Evolutionary conservation across 2,888 invertebrate genomes (phyloP), one percentile per base, ranked within the genome.

Genomic region (Julus scandinavius): DNA sequence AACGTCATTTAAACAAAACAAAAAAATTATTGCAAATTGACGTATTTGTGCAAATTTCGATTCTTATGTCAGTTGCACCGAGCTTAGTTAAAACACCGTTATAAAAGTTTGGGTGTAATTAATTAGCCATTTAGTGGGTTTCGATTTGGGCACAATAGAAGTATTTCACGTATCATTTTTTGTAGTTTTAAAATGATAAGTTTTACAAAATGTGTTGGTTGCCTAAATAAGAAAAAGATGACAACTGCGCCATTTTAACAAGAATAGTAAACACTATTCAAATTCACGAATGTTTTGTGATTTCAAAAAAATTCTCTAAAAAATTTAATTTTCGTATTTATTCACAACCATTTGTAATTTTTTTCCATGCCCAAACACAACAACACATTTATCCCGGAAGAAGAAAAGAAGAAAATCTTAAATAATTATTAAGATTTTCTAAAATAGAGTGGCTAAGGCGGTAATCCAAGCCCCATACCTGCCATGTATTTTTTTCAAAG

Each of bases 341-440:
- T 80, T 80, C 80, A 80, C 80, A 80, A 80, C 80, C 80, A 38
- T 80, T 80, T 80, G 11, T 9, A 20, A 80, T 13, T 13, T 38
- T 80, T 80, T 80, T 13, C 80, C 38, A 80, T 38, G 29, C 29
- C 29, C 80, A 80, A 80, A 80, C 38, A 80, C 38, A 80, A 80
- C 80, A 80, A 80, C 20, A 9, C 38, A 13, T 80, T 38, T 80
- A 80, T 38, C 80, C 80, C 11, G 29, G 80, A 80, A 80, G 80
- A 80, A 29, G 29, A 72, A 29, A 80, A 11, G 80, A 38, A 80
- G 6, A 5, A 38, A 38, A 80, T 13, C 13, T 38, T 80, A 29
- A 13, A 11, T 38, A 38, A 80, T 11, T 29, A 20, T 29, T 13
- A 80, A 80, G 80, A 80, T 80, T 29, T 80, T 80, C 80, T 38